Base-by-base conservation (phyloP, 2,113 vertebrate genomes). In the Misgurnus mizolepis region DNA sequence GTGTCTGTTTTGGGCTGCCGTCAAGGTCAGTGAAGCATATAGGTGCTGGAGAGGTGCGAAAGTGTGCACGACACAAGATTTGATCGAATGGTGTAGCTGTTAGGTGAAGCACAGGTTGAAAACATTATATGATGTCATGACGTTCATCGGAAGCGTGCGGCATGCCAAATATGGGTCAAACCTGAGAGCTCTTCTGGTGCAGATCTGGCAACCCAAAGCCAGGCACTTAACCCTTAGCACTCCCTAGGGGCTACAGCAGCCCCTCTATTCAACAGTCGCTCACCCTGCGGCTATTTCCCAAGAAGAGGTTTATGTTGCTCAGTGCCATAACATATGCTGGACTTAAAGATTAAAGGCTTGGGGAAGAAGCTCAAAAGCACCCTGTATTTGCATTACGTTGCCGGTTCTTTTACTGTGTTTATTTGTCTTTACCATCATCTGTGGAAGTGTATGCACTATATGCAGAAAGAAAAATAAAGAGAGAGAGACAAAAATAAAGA, bases 391-490 rank as follows among this genome's bases (percentile, higher is more conserved):
- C 3, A n/a, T 53, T 53, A 10, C n/a, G 34, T 45, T 60, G 7
- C 39, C 1, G 45, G 69, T 67, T 49, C 11, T 12, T 74, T 27
- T 22, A 4, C 50, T 64, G 62, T 7, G 39, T 72, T 40, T 58
- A 12, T 47, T 61, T 11, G 15, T 8, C 27, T 74, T 8, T 34
- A 27, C 7, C 58, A 64, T 39, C 12, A 75, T 75, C 47, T 75
- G 22, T 49, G 56, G 65, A 47, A 68, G 53, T 49, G 45, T 53
- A 56, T 27, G 12, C 85, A 75, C 72, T 80, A 62, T 80, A 62
- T 79, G 60, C 74, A 56, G 66, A 69, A 83, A 85, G 75, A 82
- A 27, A 83, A 76, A 87, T 81, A 85, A 82, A 86, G 47, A 15
- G 61, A 82, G 75, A 69, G 49, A 80, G 49, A 79, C 50, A 74